These are phyloP conservation scores for Corythoichthys intestinalis DNA, from an alignment of 2,113 vertebrate genomes.

Conservation along the genomic window DNA sequence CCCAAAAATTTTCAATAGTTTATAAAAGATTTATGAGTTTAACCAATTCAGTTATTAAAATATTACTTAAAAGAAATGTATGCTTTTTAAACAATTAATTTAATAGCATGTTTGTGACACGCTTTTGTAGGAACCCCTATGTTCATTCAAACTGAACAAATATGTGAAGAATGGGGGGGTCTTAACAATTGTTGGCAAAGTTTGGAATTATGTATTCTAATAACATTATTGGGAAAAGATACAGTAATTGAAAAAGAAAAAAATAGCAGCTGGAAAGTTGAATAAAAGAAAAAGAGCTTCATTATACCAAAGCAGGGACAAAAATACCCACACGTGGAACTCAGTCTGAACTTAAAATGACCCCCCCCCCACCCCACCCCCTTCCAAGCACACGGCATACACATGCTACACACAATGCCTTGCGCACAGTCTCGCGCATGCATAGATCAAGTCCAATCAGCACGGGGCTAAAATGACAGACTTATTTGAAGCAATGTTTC, in stretches of 20 bases:
- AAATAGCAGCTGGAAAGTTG: constrained; percentile 81
- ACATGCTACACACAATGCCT: constrained; percentile 1
- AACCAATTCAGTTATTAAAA: constrained; percentile 92
- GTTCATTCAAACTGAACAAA: background rate
- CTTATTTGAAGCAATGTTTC: constrained; percentile 99
- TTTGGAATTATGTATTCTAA: background rate
- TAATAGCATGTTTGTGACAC: background rate
- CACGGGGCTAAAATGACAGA: constrained; percentile 84
- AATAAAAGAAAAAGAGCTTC: constrained; percentile 26
- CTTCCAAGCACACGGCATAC: background rate
- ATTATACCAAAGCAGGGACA: background rate
- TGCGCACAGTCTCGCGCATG: constrained; percentile 12
- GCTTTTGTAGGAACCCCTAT: background rate
- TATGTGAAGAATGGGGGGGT: no score
- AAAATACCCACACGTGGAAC: constrained; percentile 2
- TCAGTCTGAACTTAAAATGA: constrained; percentile 33
- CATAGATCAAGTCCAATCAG: constrained; percentile 56
- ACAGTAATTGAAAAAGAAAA: constrained; percentile 75
- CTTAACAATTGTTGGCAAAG: background rate
- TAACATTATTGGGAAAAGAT: background rate
- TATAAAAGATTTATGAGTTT: constrained; percentile 91
- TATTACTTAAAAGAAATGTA: background rate
- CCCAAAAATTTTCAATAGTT: constrained; percentile 92
- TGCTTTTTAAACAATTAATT: no score
- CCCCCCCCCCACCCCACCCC: constrained; percentile 23